Base-by-base conservation (phyloP, 2,888 invertebrate genomes). In the Cenopis cana region DNA sequence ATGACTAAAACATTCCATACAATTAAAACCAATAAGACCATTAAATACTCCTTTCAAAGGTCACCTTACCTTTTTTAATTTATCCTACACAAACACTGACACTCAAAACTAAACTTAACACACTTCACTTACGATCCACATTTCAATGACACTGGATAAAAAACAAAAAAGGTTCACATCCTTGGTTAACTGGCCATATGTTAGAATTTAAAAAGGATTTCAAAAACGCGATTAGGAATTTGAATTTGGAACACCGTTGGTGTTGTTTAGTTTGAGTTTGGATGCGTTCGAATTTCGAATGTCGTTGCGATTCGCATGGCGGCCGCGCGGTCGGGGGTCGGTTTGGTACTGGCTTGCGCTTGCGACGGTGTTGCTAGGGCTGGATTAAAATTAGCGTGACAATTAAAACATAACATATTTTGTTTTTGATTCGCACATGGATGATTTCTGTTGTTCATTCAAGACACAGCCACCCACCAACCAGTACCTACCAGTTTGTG, bases 271-370 rank as follows among this genome's bases (percentile, higher is more conserved):
- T 59, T 77, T 76, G 77, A 77, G 78, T 78, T 78, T 74, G 77
- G 76, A 79, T 78, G 38, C 77, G 72, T 73, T 90, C 89, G 89
- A 85, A 8, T 85, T 85, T 90, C 88, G 87, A 84, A 87, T 79
- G 82, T 91, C 89, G 90, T 91, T 89, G 82, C 81, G 78, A 77
- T 81, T 85, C 83, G 87, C 92, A 92, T 92, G 82, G 91, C 92
- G 91, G 85, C 91, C 90, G 89, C 90, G 88, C 91, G 90, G 79
- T 85, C 84, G 81, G 77, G 74, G 77, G 81, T 88, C 88, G 86
- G 78, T 83, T 85, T 83, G 76, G 78, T 76, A 83, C 83, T 81
- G 78, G 75, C 74, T 33, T 81, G 86, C 86, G 84, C 82, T 65
- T 65, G 81, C 84, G 86, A 14, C 20, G 46, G 59, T 73, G 68